phyloP scores from a whole-genome alignment of 92 coral and sea anemone species.

The Epizoanthus fatuus region DNA sequence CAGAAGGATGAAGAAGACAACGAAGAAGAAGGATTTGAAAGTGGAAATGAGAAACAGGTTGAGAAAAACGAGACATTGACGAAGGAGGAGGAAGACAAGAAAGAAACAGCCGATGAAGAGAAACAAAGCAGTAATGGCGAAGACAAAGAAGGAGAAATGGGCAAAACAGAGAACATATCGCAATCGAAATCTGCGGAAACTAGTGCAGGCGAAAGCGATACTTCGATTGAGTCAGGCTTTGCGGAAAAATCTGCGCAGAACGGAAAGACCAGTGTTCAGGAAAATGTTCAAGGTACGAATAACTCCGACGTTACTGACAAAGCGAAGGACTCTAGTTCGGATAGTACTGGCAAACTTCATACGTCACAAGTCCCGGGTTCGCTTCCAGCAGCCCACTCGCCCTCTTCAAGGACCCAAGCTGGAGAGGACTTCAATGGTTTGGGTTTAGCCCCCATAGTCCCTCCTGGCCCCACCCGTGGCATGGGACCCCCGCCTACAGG shows the following conservation, averaged over 20 bases:
- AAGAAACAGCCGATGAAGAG: background rate
- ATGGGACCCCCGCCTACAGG: constrained; percentile 8
- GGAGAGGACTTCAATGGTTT: constrained; percentile 10
- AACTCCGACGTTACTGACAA: background rate
- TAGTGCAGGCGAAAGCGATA: background rate
- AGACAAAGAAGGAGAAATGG: background rate
- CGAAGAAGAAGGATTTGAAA: constrained; percentile 16
- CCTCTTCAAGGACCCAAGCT: constrained; percentile 1
- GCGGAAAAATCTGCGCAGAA: background rate
- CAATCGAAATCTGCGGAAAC: background rate
- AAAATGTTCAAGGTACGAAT: background rate
- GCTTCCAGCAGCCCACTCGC: background rate
- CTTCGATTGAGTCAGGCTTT: background rate
- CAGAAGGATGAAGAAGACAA: constrained; percentile 1
- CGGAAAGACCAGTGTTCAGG: background rate
- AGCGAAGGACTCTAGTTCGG: background rate
- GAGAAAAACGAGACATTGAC: background rate
- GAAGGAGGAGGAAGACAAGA: background rate
- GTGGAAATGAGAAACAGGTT: background rate
- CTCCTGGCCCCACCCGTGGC: constrained; percentile 3
- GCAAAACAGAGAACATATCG: background rate
- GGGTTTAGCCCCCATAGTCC: background rate
- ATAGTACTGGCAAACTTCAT: background rate
- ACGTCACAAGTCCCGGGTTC: background rate
- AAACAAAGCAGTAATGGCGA: background rate